Evolutionary conservation across 2,888 invertebrate genomes (phyloP), one percentile per base, ranked within the genome.

Genomic region (Rhimphoctona megacephalus): DNA sequence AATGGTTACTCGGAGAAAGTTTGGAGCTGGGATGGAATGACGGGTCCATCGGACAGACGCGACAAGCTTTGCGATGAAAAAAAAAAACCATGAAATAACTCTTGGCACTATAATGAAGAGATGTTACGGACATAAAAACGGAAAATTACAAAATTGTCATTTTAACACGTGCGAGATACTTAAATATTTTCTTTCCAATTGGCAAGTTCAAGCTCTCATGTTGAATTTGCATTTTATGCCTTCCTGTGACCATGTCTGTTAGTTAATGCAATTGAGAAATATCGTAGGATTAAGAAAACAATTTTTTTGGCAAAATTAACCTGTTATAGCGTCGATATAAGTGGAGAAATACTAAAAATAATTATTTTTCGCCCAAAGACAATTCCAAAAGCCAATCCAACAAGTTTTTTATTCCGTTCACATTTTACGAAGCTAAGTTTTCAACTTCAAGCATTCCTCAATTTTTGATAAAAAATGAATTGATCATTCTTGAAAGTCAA

Each of bases 1-100:
- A 78, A 81, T 57, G 78, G 78, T 79, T 57, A 73, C 61, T 36
- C 43, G 79, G 85, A 83, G 82, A 85, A 85, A 85, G 83, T 83
- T 72, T 66, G 19, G 54, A 46, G 43, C 19, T 19, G 36, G 36
- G 39, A 52, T 57, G 39, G 46, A 19, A 73, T 36, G 69, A 70
- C 70, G 25, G 81, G 73, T 82, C 64, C 64, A 76, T 61, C 14
- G 61, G 52, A 39, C 52, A 25, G 69, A 69, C 25, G 39, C 79
- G 79, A 79, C 64, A 54, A 77, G 22, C 30, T 73, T 72, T 19
- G 36, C 54, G 61, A 69, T 49, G 25, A 52, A 81, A 81, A 81
- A 85, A 36, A 69, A 85, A 84, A 69, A 81, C 9, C 66, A 61
- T 22, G 49, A 64, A 79, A 82, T 43, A 25, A 46, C 30, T 46